Evolutionary conservation across 2,888 invertebrate genomes (phyloP).

Genomic region (Gibbula magus): DNA sequence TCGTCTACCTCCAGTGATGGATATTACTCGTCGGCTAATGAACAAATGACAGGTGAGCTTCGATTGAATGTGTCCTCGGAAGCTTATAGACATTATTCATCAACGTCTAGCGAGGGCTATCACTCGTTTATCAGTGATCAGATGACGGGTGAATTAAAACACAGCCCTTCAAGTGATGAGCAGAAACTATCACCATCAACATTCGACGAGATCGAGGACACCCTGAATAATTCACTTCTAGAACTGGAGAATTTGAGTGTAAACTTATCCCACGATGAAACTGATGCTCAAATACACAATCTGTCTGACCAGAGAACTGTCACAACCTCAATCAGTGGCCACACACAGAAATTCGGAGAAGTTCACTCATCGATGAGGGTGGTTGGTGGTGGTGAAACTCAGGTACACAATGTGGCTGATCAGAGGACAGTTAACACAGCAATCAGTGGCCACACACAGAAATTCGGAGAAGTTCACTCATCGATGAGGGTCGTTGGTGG

Average conservation of each 20-base stretch:
- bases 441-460: too few species aligned
- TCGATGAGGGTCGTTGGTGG: too few species aligned
- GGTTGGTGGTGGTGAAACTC: too few species aligned
- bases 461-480: too few species aligned
- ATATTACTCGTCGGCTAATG: not conserved
- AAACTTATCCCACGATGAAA: not conserved
- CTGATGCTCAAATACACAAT: not conserved
- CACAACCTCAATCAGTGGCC: not conserved
- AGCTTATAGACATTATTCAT: not conserved
- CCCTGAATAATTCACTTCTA: not conserved
- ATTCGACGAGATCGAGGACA: not conserved
- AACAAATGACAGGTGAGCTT: not conserved
- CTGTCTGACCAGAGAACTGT: too few species aligned
- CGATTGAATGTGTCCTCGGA: not conserved
- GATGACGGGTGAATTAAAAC: not conserved
- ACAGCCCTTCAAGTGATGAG: not conserved
- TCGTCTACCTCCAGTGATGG: not conserved
- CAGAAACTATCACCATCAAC: not conserved
- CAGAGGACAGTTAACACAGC: too few species aligned
- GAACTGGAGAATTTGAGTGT: not conserved
- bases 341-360: not conserved
- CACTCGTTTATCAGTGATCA: constrained; percentile 5
- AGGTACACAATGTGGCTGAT: too few species aligned
- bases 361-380: not conserved
- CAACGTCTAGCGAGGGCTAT: not conserved